Conservation (phyloP, 2,888 invertebrate species). For the Hirtodrosophila histrioides region DNA sequence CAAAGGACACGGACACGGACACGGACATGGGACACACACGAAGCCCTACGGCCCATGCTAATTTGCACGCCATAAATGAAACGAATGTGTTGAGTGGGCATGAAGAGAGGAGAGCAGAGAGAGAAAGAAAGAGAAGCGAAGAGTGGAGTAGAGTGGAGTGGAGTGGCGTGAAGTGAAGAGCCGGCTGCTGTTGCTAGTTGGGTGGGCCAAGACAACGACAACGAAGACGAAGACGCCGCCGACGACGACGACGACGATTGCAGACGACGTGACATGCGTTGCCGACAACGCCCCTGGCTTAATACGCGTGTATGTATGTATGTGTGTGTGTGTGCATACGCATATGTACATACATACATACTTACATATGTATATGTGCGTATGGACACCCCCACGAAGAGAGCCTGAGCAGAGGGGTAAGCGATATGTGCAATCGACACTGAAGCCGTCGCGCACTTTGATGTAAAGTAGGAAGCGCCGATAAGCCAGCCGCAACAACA, state of each 20-base stretch:
- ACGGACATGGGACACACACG: conserved; percentile 49
- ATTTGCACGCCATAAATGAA: conserved; percentile 79
- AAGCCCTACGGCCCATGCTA: conserved; percentile 70
- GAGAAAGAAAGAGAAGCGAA: neutral
- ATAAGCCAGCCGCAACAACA: conserved; percentile 45
- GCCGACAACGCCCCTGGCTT: conserved; percentile 56
- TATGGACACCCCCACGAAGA: conserved; percentile 28
- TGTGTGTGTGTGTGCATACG: neutral
- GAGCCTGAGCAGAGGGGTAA: conserved; percentile 6
- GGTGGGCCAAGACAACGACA: conserved; percentile 45
- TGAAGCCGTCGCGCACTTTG: conserved; percentile 51
- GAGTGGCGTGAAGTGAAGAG: conserved; percentile 52
- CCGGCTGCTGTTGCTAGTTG: conserved; percentile 43
- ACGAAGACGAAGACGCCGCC: conserved; percentile 8
- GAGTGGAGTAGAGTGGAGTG: conserved; percentile 9
- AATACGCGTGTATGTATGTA: conserved; percentile 13
- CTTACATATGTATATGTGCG: neutral
- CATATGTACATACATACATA: conserved; percentile 6
- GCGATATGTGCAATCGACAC: conserved; percentile 35
- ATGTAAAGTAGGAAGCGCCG: conserved; percentile 62
- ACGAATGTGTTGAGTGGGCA: conserved; percentile 71
- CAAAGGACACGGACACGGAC: conserved; percentile 44
- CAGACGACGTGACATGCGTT: conserved; percentile 54
- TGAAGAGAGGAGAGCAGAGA: conserved; percentile 4
- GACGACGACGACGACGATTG: conserved; percentile 24